Conservation (phyloP, 2,888 invertebrate species). For the Eucriotettix oculatus region DNA sequence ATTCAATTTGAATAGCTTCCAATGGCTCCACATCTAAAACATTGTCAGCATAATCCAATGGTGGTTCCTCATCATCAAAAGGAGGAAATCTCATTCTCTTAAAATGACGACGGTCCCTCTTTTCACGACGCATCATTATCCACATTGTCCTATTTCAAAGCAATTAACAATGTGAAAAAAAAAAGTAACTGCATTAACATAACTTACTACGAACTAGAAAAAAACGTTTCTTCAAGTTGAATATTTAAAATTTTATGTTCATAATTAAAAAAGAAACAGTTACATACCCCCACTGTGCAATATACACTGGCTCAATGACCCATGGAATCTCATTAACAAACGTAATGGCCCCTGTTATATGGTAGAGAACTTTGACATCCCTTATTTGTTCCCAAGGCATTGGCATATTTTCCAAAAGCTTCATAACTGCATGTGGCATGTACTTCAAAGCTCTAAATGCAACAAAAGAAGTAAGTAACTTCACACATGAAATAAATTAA, state of each 20-base stretch:
- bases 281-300: slow-evolving; percentile 94
- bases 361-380: slow-evolving; percentile 93
- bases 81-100: slow-evolving; percentile 99
- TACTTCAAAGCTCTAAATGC: slow-evolving; percentile 78
- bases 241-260: not conserved
- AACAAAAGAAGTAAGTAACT: not conserved
- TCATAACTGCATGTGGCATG: slow-evolving; percentile 99
- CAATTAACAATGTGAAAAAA: not conserved
- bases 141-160: slow-evolving; percentile 71
- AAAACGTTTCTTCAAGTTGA: not conserved
- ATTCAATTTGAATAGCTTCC: slow-evolving; percentile 96
- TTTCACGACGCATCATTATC: slow-evolving; percentile 99
- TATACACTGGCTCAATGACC: slow-evolving; percentile 98
- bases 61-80: slow-evolving; percentile 99
- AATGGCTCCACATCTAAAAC: slow-evolving; percentile 96
- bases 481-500: not conserved
- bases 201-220: not conserved
- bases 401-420: slow-evolving; percentile 98
- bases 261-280: not conserved
- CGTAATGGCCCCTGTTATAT: slow-evolving; percentile 98
- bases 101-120: slow-evolving; percentile 95
- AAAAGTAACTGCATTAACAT: not conserved
- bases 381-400: slow-evolving; percentile 99
- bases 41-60: slow-evolving; percentile 97
- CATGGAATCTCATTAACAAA: slow-evolving; percentile 99